A percentile compares a stretch with the other conserved stretches of the same genome.
Evolutionary conservation across 2,888 invertebrate genomes (phyloP).

Genomic region (Aethes cnicana): DNA sequence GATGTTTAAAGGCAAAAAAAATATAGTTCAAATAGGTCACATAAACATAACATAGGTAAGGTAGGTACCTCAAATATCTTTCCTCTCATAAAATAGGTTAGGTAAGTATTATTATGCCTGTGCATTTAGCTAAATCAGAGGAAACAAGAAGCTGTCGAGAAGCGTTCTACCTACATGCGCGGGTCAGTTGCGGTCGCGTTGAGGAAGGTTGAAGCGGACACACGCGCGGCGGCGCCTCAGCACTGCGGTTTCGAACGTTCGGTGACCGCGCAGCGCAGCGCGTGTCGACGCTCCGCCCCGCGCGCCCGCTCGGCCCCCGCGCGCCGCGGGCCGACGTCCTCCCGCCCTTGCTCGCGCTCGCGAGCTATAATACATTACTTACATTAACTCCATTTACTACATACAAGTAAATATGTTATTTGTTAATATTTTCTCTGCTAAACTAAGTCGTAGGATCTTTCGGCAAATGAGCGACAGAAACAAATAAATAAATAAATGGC

Average conservation of each 20-base stretch:
- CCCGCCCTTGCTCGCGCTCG: conserved; percentile 39
- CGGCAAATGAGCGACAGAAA: not conserved
- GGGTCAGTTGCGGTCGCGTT: conserved; percentile 82
- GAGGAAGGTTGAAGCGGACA: conserved; percentile 82
- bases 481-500: not conserved
- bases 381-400: conserved; percentile 9
- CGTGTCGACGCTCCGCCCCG: conserved; percentile 76
- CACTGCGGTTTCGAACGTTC: conserved; percentile 75
- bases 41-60: too few species aligned
- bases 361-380: conserved; percentile 16
- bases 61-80: too few species aligned
- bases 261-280: conserved; percentile 78
- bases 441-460: conserved; percentile 2
- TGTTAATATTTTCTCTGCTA: not conserved
- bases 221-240: conserved; percentile 74
- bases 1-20: too few species aligned
- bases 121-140: conserved; percentile 10
- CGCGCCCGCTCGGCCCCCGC: conserved; percentile 50
- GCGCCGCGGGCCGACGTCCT: conserved; percentile 47
- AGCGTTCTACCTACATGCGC: conserved; percentile 44
- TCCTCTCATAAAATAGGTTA: not conserved
- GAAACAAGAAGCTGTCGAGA: conserved; percentile 24
- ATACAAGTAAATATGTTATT: not conserved
- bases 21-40: too few species aligned
- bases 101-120: not conserved